Evolutionary conservation across 2,888 invertebrate genomes (phyloP), one percentile per base, ranked within the genome.

Genomic region (Rhorus exstirpatorius): DNA sequence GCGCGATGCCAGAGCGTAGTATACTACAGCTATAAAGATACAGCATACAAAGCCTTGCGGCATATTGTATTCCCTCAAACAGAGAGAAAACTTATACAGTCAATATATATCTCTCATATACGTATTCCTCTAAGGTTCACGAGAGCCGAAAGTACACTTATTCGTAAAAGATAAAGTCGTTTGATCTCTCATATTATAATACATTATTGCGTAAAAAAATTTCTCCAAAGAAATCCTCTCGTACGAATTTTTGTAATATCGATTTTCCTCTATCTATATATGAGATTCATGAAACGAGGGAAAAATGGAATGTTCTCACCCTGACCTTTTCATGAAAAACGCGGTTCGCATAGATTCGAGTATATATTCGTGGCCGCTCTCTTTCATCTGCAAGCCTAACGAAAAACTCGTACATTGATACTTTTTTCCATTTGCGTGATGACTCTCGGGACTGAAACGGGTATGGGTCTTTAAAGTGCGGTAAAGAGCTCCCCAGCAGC

Each of bases 391-490:
- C 7, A 53, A 53, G 14, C 10, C 19, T n/a, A 44, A 6, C 41
- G 14, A 63, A 68, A 70, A 63, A 44, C n/a, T 67, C 21, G 35
- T 26, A 6, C 21, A 49, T 44, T 35, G 51, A 51, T 51, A 17
- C 41, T 53, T 68, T 68, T 55, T 60, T 19, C 70, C 41, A 65
- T 80, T 80, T 71, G 38, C 55, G 58, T 35, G 70, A 60, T 68
- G 74, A 68, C 49, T 49, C n/a, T 51, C 8, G 17, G 6, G 31
- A 31, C 6, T 31, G 46, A 35, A 26, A 70, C 21, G 63, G 35
- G 53, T 24, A 41, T 26, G 14, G 58, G 17, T 0, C 38, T 81
- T 67, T 65, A 51, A 21, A 77, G 35, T 35, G 17, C 60, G 70
- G 19, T 61, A 49, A 76, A 71, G 44, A 70, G 53, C 55, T 12